Evolutionary conservation across 2,888 invertebrate genomes (phyloP).

Genomic region (Drosophila phalerata): DNA sequence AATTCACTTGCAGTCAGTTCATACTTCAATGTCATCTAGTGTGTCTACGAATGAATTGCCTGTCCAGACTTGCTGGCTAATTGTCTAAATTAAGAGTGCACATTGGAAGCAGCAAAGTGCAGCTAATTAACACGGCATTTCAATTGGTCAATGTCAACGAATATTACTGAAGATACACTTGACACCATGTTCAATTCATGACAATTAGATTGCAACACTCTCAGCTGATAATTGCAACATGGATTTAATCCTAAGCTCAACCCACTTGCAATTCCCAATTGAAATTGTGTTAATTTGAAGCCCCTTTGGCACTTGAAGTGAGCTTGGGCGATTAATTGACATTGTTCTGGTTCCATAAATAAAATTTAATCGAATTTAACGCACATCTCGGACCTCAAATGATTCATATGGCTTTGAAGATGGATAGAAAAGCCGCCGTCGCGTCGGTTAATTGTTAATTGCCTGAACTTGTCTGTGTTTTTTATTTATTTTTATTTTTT

Average conservation of each 20-base stretch:
- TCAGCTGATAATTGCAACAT: constrained; percentile 43
- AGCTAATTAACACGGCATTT: constrained; percentile 63
- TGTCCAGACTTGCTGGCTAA: constrained; percentile 61
- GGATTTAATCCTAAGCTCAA: constrained; percentile 35
- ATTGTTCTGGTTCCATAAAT: constrained; percentile 69
- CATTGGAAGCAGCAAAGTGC: constrained; percentile 51
- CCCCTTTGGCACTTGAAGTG: constrained; percentile 46
- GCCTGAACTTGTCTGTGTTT: constrained; percentile 8
- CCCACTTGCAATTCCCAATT: constrained; percentile 27
- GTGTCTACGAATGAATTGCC: constrained; percentile 56
- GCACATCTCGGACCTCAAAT: constrained; percentile 38
- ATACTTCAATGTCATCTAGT: constrained; percentile 49
- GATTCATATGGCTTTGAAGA: constrained; percentile 52
- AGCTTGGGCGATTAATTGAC: constrained; percentile 69
- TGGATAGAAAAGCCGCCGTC: constrained; percentile 34
- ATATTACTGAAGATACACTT: neutral
- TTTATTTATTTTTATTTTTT: neutral
- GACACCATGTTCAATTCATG: constrained; percentile 1
- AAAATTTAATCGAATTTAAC: constrained; percentile 64
- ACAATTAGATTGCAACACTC: constrained; percentile 34
- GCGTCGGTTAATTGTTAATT: constrained; percentile 47
- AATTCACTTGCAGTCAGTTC: constrained; percentile 21
- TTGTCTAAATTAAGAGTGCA: constrained; percentile 67
- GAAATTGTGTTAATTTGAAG: constrained; percentile 45
- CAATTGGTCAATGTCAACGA: constrained; percentile 49